Conservation (phyloP, 2,797 vertebrate species). For the Phylloscopus collybita region DNA sequence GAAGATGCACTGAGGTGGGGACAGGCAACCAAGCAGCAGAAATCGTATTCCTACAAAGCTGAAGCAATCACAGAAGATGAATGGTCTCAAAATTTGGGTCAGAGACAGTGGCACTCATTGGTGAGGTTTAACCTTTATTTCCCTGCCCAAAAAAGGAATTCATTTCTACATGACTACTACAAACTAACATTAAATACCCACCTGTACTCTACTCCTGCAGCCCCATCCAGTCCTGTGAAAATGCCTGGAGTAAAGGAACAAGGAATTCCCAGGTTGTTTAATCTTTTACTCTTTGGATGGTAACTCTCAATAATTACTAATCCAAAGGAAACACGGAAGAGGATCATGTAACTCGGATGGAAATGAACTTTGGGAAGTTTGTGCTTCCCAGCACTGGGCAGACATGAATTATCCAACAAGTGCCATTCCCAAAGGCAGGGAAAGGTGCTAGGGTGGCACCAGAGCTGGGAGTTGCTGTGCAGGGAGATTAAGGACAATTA, state of each 20-base stretch:
- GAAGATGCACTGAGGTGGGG: accelerated
- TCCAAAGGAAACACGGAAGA: constrained; percentile 14
- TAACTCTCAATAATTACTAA: constrained; percentile 50
- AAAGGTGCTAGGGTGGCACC: background rate
- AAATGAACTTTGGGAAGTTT: background rate
- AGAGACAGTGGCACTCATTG: background rate
- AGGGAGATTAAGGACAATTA: background rate
- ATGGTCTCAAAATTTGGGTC: background rate
- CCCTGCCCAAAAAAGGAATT: background rate
- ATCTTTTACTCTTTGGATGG: constrained; percentile 57
- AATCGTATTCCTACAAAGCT: background rate
- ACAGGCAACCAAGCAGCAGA: accelerated
- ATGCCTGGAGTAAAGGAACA: background rate
- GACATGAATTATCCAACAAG: background rate
- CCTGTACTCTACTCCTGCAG: background rate
- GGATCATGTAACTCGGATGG: background rate
- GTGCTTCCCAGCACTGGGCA: background rate
- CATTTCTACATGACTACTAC: background rate
- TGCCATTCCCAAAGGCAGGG: background rate
- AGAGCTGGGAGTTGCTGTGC: background rate
- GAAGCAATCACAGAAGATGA: background rate
- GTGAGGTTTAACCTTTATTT: background rate
- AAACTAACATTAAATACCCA: background rate
- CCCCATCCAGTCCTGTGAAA: background rate
- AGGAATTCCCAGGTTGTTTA: constrained; percentile 38